Base-by-base conservation (phyloP, 2,888 invertebrate genomes). In the Trissolcus brochymenae region DNA sequence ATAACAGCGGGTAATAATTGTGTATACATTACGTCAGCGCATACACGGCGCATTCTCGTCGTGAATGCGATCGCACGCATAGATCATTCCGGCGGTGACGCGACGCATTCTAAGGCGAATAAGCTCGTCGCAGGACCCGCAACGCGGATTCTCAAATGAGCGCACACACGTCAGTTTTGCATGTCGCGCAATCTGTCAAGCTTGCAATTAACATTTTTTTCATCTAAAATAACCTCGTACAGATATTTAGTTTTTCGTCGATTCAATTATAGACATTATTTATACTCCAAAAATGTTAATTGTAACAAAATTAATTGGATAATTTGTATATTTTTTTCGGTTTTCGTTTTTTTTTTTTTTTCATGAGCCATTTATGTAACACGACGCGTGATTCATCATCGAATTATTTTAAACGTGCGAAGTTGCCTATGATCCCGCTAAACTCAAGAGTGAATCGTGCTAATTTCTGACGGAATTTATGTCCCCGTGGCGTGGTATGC, bases 1-100 rank as follows among this genome's bases (percentile, higher is more conserved):
- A 85, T 86, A 86, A 85, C 84, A 79, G 82, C 76, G 82, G 82
- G 82, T 84, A 86, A 85, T 87, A 86, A 87, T 86, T 83, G 85
- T 79, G 68, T 70, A 81, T 78, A 81, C 80, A 83, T 87, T 87
- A 85, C 86, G 85, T 86, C 85, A 87, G 79, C 83, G 71, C 71
- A 70, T 76, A 72, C 62, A 79, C 76, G 77, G 79, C 78, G 80
- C 80, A 74, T 78, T 81, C 82, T 72, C 77, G 79, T 67, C 75
- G 80, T 81, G 82, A 84, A 84, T 82, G 83, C 82, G 82, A 81
- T 83, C 79, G 77, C 81, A 77, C 81, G 77, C 83, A 81, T 84
- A 82, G 81, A 85, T 85, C 84, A 84, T 81, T 83, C 82, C 77
- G 71, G 57, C 55, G 65, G 73, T 76, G 78, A 79, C 77, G 77